Evolutionary conservation across 2,888 invertebrate genomes (phyloP), one percentile per base, ranked within the genome.

Genomic region (Pycnomerus fuliginosus): DNA sequence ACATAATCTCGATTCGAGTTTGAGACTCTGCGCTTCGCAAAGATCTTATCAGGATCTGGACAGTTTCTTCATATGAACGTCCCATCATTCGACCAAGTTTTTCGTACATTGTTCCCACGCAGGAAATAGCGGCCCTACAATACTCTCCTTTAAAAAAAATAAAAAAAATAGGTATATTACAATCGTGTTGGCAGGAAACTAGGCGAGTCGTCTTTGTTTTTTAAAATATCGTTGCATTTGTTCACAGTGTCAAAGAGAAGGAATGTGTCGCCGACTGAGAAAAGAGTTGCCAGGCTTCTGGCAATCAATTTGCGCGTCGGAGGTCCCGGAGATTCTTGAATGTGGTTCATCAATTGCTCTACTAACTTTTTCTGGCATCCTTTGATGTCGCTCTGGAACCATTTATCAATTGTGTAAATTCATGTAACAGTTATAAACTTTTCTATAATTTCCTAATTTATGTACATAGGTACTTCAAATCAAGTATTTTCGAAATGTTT

Each of bases 11-110:
- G 56, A 94, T 88, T 53, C 98, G 80, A 1, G 91, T 90, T 72
- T 96, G 97, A 0, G 97, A 97, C 77, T 96, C 96, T 1, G 92
- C 93, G 73, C 88, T 96, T 64, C 91, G 85, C 44, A 99, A 74
- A 1, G 92, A 92, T 61, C 91, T 87, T 41, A 94, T 83, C 14
- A 99, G 77, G 36, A 96, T 88, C 58, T 90, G 86, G 16, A 98
- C 91, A 0, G 98, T 98, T 67, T 99, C 99, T 70, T 99, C 98
- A 67, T 96, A 99, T 0, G 96, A 94, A 50, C 98, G 79, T 0
- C 98, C 99, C 87, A 97, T 98, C 95, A 99, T 96, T 52, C 99
- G 80, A 1, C 99, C 98, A 12, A 99, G 79, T 72, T 91, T 94
- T 72, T 97, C 95, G 73, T 98, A 99, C 93, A 99, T 95, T 50